These are phyloP conservation scores for Bruchidius siliquastri DNA, from an alignment of 2,888 invertebrate species.

Conservation along the genomic window DNA sequence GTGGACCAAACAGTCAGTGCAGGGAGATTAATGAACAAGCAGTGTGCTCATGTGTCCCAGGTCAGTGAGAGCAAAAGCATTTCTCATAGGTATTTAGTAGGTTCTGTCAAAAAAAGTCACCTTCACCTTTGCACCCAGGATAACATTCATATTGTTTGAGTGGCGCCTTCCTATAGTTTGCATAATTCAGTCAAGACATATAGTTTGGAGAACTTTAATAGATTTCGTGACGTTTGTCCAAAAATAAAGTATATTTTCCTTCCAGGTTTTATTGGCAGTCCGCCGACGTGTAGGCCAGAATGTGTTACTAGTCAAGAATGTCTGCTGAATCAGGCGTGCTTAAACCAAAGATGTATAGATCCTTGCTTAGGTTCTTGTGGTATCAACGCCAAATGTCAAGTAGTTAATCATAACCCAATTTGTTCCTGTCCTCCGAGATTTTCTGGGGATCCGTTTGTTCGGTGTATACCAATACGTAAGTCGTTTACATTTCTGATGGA, in stretches of 20 bases:
- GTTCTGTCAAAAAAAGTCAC: too few relatives aligned
- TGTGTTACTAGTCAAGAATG: slow-evolving; percentile 74
- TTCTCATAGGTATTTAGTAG: too few relatives aligned
- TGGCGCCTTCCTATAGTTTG: too few relatives aligned
- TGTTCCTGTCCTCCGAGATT: slow-evolving; percentile 65
- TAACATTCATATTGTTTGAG: too few relatives aligned
- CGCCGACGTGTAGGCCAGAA: slow-evolving; percentile 75
- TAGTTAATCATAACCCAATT: slow-evolving; percentile 76
- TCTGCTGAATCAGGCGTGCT: slow-evolving; percentile 66
- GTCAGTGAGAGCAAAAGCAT: slow-evolving; percentile 29
- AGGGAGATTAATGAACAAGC: slow-evolving; percentile 68
- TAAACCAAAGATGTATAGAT: slow-evolving; percentile 73
- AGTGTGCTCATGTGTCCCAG: slow-evolving; percentile 66
- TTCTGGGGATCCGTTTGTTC: slow-evolving; percentile 72
- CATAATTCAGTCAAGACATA: too few relatives aligned
- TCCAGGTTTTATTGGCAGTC: slow-evolving; percentile 66
- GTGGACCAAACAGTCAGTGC: slow-evolving; percentile 76
- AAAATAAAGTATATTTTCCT: slow-evolving; percentile 35
- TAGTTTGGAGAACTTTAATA: too few relatives aligned
- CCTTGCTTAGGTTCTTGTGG: slow-evolving; percentile 85
- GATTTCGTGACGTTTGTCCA: too few relatives aligned
- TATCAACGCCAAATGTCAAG: slow-evolving; percentile 66
- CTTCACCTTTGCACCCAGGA: too few relatives aligned
- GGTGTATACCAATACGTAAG: slow-evolving; percentile 52
- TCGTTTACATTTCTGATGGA: too few relatives aligned